These are phyloP conservation scores for Drosophila murphyi DNA, from an alignment of 1,140 invertebrate genomes.

Conservation along the genomic window DNA sequence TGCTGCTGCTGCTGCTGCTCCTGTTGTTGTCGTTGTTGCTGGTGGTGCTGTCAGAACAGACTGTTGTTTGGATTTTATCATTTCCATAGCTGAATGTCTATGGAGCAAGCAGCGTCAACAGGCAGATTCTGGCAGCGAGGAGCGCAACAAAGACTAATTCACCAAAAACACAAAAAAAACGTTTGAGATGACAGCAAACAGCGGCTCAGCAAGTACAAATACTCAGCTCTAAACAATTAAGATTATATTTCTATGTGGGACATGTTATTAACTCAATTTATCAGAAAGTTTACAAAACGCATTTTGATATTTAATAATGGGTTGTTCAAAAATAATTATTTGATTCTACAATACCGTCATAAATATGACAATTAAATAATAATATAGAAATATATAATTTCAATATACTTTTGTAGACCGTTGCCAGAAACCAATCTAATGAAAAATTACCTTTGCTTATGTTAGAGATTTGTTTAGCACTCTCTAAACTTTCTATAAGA, in stretches of 20 bases:
- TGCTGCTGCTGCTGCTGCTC: constrained; percentile 16
- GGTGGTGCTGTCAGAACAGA: constrained; percentile 34
- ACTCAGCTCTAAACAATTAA: neutral
- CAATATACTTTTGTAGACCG: too few relatives aligned
- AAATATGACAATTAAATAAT: too few relatives aligned
- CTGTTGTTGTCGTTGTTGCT: constrained; percentile 10
- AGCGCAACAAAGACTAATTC: constrained; percentile 23
- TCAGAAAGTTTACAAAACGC: neutral
- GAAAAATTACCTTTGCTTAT: too few relatives aligned
- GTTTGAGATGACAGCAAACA: constrained; percentile 3
- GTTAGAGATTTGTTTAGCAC: too few relatives aligned
- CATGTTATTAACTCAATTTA: neutral
- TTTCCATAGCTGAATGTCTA: constrained; percentile 53
- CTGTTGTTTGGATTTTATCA: constrained; percentile 55
- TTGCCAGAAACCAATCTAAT: too few relatives aligned
- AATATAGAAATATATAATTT: too few relatives aligned
- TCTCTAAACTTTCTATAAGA: too few relatives aligned
- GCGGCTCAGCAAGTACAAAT: neutral
- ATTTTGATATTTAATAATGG: neutral
- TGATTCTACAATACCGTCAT: too few relatives aligned
- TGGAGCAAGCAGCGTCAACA: constrained; percentile 6
- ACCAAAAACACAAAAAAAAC: neutral
- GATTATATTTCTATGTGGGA: neutral
- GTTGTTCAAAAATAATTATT: neutral
- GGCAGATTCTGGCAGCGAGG: constrained; percentile 3